Base-by-base conservation (phyloP, 2,797 vertebrate species). In the Xenopus petersii region DNA sequence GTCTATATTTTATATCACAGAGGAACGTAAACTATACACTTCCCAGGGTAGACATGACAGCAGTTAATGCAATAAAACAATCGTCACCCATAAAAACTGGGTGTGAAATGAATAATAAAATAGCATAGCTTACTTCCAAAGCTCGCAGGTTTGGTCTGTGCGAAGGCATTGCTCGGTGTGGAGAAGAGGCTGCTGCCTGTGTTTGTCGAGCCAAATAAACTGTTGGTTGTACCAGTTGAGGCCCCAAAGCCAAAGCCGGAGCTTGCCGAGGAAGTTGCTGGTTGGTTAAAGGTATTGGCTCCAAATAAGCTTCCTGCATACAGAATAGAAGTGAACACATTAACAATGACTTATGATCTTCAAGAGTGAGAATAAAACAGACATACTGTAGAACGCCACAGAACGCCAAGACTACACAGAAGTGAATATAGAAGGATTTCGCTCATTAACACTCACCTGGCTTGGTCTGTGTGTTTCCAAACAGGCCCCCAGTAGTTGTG, bases 171-270 rank as follows among this genome's bases (percentile, higher is more conserved):
- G 73, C 77, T 95, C 49, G 85, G 95, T 77, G 95, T 93, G 0
- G 97, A 97, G 89, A 99, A 99, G 80, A 99, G 95, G 66, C 92
- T 83, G 0, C 93, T 88, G 0, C 89, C 92, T 4, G 93, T 91
- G 0, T 94, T 92, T 59, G 92, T 92, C 0, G 95, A 87, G 49
- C 97, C 97, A 48, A 99, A 99, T 13, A 98, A 85, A 77, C 93
- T 93, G 80, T 91, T 95, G 5, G 96, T 89, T 0, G 96, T 93
- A 7, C 94, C 95, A 0, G 91, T 92, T 5, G 94, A 86, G 0
- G 93, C 88, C 0, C 95, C 96, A 24, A 99, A 99, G 0, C 97
- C 96, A 21, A 98, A 98, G 36, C 94, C 93, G 0, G 93, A 90
- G 83, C 88, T 96, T 12, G 97, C 93, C 76, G 95, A 93, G 15